Conservation (phyloP, 1,140 invertebrate genomes). For the Psix sp. region DNA sequence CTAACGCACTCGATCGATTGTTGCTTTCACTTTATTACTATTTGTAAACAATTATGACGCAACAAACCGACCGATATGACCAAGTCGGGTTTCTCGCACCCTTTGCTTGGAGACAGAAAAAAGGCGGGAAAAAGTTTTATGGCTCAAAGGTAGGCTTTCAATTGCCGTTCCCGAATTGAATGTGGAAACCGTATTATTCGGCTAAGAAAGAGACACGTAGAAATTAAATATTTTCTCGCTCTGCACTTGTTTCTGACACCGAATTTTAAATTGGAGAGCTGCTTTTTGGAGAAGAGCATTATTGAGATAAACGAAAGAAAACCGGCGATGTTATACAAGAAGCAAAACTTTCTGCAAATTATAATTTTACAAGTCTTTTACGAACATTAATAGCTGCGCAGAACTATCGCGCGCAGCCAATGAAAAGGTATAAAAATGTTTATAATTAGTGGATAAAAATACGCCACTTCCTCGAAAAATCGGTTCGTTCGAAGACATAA, state of each 20-base stretch:
- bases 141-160: too few relatives aligned
- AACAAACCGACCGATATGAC: neutral
- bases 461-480: conserved; percentile 11
- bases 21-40: conserved; percentile 1
- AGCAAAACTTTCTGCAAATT: conserved; percentile 12
- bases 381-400: conserved; percentile 4
- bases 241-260: too few relatives aligned
- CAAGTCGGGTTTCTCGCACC: neutral
- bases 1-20: neutral
- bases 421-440: conserved; percentile 7
- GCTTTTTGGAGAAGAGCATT: too few relatives aligned
- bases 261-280: too few relatives aligned
- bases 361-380: conserved; percentile 17
- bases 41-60: neutral
- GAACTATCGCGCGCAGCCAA: conserved; percentile 6
- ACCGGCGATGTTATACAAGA: conserved; percentile 11
- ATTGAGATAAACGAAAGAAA: too few relatives aligned
- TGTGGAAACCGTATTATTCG: too few relatives aligned
- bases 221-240: too few relatives aligned
- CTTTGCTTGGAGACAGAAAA: too few relatives aligned
- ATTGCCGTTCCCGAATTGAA: too few relatives aligned
- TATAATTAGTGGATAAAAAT: neutral
- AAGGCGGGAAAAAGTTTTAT: too few relatives aligned
- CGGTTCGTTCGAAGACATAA: too few relatives aligned
- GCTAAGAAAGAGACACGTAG: too few relatives aligned